Evolutionary conservation across 2,113 vertebrate species (phyloP), one percentile per base, ranked within the genome.

Genomic region (Vimba vimba): DNA sequence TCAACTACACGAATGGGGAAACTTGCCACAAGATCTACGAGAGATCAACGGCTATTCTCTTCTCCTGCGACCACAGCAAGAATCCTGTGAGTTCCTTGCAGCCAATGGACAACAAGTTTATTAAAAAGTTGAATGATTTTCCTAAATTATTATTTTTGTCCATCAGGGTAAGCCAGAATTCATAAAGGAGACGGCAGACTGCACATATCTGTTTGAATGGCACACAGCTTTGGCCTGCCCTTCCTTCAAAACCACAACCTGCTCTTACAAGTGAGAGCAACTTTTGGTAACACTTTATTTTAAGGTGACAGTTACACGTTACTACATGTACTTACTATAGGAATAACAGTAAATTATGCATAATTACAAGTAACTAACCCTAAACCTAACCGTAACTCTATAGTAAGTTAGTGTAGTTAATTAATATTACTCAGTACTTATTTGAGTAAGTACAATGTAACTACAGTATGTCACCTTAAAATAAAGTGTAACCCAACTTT

Each of bases 171-270:
- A 89, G 86, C 97, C 97, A 23, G 91, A 95, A 25, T 99, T 97
- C 79, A 93, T 99, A 82, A 96, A 91, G 77, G 98, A 99, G 94
- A 99, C 97, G 0, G 89, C 95, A 0, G 97, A 98, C 12, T 99
- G 98, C 73, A 97, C 96, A 43, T 99, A 99, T 89, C 52, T 97
- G 93, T 99, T 99, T 84, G 96, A 94, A 88, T 99, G 97, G 97
- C 95, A 95, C 33, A 98, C 97, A 0, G 92, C 94, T 11, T 91
- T 97, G 62, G 98, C 97, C 88, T 99, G 98, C 64, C 89, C 95
- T 2, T 96, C 97, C 3, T 95, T 95, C 80, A 96, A 95, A 85
- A 93, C 96, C 85, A 94, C 93, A 0, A 96, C 96, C 87, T 99
- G 98, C 86, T 97, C 97, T 1, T 96, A 95, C 94, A 97, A 94